Evolutionary conservation across 2,797 vertebrate genomes (phyloP), one percentile per base, ranked within the genome.

Genomic region (Neomorphus geoffroyi): DNA sequence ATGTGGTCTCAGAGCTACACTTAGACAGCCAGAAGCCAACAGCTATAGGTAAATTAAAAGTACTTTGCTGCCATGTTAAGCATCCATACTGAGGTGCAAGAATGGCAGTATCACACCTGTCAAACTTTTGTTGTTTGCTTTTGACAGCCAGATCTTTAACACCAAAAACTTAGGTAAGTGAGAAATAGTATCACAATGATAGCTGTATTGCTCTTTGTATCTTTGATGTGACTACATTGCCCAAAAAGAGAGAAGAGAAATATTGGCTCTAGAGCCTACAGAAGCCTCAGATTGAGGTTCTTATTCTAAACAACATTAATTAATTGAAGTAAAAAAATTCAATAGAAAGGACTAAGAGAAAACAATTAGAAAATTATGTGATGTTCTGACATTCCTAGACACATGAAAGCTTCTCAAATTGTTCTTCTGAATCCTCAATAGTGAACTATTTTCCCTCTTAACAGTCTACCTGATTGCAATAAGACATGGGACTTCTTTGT

Each of bases 71-170:
- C 78, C 83, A 66, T 8, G 13, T 86, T 28, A 83, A 54, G 61
- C 85, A 92, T 66, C 53, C 45, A 50, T 67, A 9, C 28, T 13
- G 23, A 84, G 67, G 57, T 80, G 67, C 56, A 60, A 65, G 43
- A 90, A 23, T 72, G 50, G 30, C 62, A 72, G 70, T 41, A 79
- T 79, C 90, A 81, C 2, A 5, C 41, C 54, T 43, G 41, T 95
- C 80, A 92, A 81, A 88, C 54, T 93, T 92, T 35, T 86, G 77
- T 83, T 88, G 46, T 79, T 73, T 81, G 62, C 62, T 80, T 94
- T 58, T 94, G 90, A 86, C 75, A 92, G 66, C 11, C 45, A 80
- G 51, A 90, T 81, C 58, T 91, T 94, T 62, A 65, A 32, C 39
- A 70, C 51, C 53, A 80, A 90, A 94, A 93, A 71, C 74, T 82